Evolutionary conservation across 2,888 invertebrate species (phyloP), one percentile per base, ranked within the genome.

Genomic region (Didymodactylos carnosus): DNA sequence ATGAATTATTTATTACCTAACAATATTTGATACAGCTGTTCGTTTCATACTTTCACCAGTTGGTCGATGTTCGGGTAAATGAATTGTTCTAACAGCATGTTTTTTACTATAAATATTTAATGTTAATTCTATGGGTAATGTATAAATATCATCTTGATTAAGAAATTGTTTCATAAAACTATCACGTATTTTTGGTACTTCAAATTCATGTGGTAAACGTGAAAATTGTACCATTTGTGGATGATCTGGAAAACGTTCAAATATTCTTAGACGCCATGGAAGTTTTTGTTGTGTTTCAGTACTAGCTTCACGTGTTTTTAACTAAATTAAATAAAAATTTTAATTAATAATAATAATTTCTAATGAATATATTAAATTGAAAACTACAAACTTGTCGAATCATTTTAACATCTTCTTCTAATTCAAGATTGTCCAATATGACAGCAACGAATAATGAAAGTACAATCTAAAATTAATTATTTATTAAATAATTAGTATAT

Each of bases 391-490:
- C 82, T 81, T 98, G 98, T 80, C 99, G 99, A 51, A 98, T 85
- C 83, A 98, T 98, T 82, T 99, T 99, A 72, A 99, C 93, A 80
- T 99, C 97, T 83, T 99, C 98, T 80, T 99, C 98, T 79, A 99
- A 86, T 85, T 99, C 98, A 82, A 99, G 88, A 85, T 99, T 99
- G 83, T 99, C 98, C 83, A 99, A 87, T 85, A 99, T 99, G 35
- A 99, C 98, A 76, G 98, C 98, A 81, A 99, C 98, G 88, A 99
- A 99, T 84, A 99, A 90, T 84, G 94, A 94, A 79, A 99, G 86
- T 86, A 99, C 97, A 83, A 99, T 99, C 92, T 92, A 83, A 70
- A 79, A 77, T 71, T 40, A 70, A 39, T 35, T 40, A 23, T 70
- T 14, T 8, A 40, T 39, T 23, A 39, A 25, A 14, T 35, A 8